These are phyloP conservation scores for Ceyx melanurus DNA, from an alignment of 2,113 vertebrate species.

Conservation along the genomic window DNA sequence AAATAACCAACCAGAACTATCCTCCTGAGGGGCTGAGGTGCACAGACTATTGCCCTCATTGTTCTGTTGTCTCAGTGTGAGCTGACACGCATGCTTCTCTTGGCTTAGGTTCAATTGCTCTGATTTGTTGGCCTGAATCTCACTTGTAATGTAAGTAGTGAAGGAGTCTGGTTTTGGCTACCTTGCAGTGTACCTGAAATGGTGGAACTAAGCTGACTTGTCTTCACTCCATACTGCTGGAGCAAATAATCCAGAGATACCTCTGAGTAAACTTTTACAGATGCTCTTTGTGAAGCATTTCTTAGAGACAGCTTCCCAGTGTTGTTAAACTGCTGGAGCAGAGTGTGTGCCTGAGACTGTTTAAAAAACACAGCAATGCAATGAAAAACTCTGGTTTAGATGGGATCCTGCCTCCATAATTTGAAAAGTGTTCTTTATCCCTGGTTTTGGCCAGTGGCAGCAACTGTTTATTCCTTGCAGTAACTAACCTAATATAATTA, in stretches of 20 bases:
- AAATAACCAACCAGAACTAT: not conserved
- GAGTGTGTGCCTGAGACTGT: not conserved
- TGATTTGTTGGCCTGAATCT: not conserved
- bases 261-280: not conserved
- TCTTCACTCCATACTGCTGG: not conserved
- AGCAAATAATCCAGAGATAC: not conserved
- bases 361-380: not conserved
- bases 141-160: not conserved
- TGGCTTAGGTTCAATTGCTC: not conserved
- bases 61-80: not conserved
- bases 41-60: not conserved
- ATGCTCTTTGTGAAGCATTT: not conserved
- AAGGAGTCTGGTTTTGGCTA: not conserved
- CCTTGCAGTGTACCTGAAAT: not conserved
- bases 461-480: not conserved
- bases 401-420: not conserved
- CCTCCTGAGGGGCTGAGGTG: not conserved
- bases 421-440: not conserved
- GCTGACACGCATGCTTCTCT: not conserved
- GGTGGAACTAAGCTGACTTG: not conserved
- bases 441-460: not conserved
- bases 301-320: not conserved
- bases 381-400: not conserved
- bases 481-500: not conserved
- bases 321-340: not conserved